Evolutionary conservation across 2,888 invertebrate genomes (phyloP), one percentile per base, ranked within the genome.

Genomic region (Philonicus albiceps): DNA sequence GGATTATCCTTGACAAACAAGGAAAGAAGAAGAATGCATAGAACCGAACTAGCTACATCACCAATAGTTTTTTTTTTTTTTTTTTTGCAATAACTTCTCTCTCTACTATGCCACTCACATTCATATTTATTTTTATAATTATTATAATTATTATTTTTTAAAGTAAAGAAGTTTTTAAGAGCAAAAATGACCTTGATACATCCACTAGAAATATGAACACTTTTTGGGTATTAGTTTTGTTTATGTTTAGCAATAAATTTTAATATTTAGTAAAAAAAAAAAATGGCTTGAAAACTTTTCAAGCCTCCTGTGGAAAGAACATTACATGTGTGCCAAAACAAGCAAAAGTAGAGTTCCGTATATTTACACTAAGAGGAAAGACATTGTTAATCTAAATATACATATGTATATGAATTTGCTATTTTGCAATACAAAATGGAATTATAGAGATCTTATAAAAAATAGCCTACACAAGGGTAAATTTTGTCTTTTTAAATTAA

Each of bases 11-110:
- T 87, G 87, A 87, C 84, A 87, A 86, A 87, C 87, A 87, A 87
- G 87, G 87, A 87, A 87, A 87, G 84, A 85, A 75, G 80, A 86
- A 75, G 80, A 86, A 86, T 87, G 86, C 86, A 87, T 87, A 87
- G 86, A 87, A 75, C 75, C 86, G 87, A 73, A 86, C 78, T 80
- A 81, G 30, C 73, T 73, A 81, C 86, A 81, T 64, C 75, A 73
- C 78, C 87, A 86, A 80, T 22, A 49, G 80, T 78, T 31, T 27
- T 43, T 37, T 34, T 40, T 76, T 31, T 31, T 31, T 31, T 31
- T 31, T 34, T 78, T 78, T 78, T 22, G 22, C 22, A 43, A 43
- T 43, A 78, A 78, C 43, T 43, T 78, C 27, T 81, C 37, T 76
- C 40, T 78, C 40, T 40, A n/a, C 37, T 40, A 16, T 27, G 27